Evolutionary conservation across 2,888 invertebrate genomes (phyloP), one percentile per base, ranked within the genome.

Genomic region (Yponomeuta evonymella): DNA sequence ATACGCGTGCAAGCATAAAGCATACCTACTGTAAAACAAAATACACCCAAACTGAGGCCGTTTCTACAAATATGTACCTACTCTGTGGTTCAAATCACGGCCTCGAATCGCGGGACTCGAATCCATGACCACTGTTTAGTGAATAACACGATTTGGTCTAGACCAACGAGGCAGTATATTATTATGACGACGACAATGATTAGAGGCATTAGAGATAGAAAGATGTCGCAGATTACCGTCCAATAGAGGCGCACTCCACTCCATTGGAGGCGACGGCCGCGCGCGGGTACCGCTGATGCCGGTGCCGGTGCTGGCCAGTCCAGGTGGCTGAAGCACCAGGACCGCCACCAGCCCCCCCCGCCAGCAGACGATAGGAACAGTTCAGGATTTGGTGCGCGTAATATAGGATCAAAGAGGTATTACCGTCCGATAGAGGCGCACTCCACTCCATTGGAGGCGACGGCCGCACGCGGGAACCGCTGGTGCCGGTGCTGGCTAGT

Each of bases 261-360:
- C 96, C 96, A 88, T 96, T 96, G 65, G 96, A 94, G 48, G 95
- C 94, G 72, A 97, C 94, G 4, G 95, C 95, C 64, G 94, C 95
- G 76, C 80, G 86, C 77, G 79, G 82, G 85, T 76, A 92, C 29
- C 71, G 67, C 48, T 3, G 48, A 78, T 87, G 87, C 76, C 80
- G 82, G 75, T 23, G 23, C 23, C 23, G 23, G 23, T 79, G 75
- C 77, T 81, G 74, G 77, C 79, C 76, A n/a, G 84, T 79, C 87
- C 91, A 89, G 23, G 23, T 74, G 91, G 87, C 81, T 87, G 86
- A 75, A 89, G 82, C 76, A 92, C 87, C 81, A 91, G 84, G 81
- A 91, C 79, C 72, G 87, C 89, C 80, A 92, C 86, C 84, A 91
- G 80, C 23, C 83, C 85, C 89, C 75, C 84, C 88, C 74, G 79